phyloP scores from a whole-genome alignment of 2,888 invertebrate genomes.

The Andrena praecox region DNA sequence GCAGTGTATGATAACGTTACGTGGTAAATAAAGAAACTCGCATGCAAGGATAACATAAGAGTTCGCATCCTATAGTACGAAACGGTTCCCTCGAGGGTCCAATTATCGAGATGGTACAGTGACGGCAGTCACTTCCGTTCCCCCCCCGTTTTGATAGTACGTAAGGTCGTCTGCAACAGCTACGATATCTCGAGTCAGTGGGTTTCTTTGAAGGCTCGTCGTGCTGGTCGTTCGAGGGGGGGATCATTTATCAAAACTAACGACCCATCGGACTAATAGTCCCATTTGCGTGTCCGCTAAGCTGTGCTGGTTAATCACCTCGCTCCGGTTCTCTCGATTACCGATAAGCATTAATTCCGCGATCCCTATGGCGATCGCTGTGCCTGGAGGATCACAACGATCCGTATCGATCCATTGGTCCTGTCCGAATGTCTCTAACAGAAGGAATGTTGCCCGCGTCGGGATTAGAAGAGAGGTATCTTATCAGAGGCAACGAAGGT shows the following conservation, averaged over 20 bases:
- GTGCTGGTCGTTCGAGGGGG: background rate
- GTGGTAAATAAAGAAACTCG: slow-evolving; percentile 39
- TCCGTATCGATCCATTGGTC: slow-evolving; percentile 2
- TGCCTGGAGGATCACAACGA: background rate
- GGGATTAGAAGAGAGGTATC: background rate
- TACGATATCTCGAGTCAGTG: background rate
- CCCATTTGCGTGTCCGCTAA: background rate
- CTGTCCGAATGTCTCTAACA: background rate
- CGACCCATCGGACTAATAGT: slow-evolving; percentile 6
- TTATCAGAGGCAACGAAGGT: slow-evolving; percentile 3
- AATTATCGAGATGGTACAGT: background rate
- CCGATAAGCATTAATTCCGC: slow-evolving; percentile 14
- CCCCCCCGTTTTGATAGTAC: background rate
- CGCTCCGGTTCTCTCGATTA: slow-evolving; percentile 1
- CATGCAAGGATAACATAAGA: slow-evolving; percentile 57
- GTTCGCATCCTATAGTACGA: slow-evolving; percentile 20
- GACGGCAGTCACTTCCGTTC: slow-evolving; percentile 26
- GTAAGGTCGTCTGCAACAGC: background rate
- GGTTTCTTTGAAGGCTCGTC: background rate
- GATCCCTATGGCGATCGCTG: background rate
- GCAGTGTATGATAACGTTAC: slow-evolving; percentile 32
- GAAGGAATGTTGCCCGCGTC: background rate
- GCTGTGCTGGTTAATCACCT: slow-evolving; percentile 27
- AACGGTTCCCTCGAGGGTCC: background rate
- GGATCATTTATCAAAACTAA: slow-evolving; percentile 20